These are phyloP conservation scores for Pachycephus smyrnensis DNA, from an alignment of 2,888 invertebrate genomes.

Conservation along the genomic window DNA sequence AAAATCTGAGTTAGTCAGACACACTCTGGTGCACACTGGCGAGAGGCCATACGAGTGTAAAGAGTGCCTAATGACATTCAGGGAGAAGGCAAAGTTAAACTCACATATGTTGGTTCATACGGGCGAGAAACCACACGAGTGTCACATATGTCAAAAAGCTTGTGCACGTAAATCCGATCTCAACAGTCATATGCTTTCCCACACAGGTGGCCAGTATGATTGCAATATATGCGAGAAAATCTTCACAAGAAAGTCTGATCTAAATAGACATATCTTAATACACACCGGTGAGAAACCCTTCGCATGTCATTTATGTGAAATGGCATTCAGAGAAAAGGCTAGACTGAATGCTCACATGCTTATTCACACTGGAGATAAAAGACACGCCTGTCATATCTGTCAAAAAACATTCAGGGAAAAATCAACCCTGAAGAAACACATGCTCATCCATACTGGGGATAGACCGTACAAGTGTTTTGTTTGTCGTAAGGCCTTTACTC, in stretches of 20 bases:
- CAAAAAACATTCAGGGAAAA: slow-evolving; percentile 57
- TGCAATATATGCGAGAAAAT: slow-evolving; percentile 63
- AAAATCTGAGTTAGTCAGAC: slow-evolving; percentile 60
- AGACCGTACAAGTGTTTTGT: slow-evolving; percentile 57
- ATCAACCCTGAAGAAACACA: slow-evolving; percentile 55
- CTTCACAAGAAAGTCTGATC: slow-evolving; percentile 60
- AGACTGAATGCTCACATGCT: slow-evolving; percentile 59
- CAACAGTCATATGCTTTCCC: slow-evolving; percentile 62
- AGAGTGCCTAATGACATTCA: slow-evolving; percentile 62
- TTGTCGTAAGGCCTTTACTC: slow-evolving; percentile 58
- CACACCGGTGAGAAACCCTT: slow-evolving; percentile 62
- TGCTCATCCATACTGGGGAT: slow-evolving; percentile 58
- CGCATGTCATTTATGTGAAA: slow-evolving; percentile 57
- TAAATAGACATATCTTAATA: slow-evolving; percentile 60
- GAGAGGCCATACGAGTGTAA: slow-evolving; percentile 62
- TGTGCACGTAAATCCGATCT: slow-evolving; percentile 62
- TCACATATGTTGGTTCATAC: slow-evolving; percentile 64
- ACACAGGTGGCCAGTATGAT: slow-evolving; percentile 63
- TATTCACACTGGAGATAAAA: slow-evolving; percentile 58
- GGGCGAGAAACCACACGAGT: slow-evolving; percentile 61
- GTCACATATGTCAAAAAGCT: slow-evolving; percentile 62
- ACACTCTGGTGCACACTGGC: slow-evolving; percentile 62
- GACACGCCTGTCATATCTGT: slow-evolving; percentile 58
- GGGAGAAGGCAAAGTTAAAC: slow-evolving; percentile 61
- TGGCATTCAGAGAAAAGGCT: slow-evolving; percentile 61